A percentile compares a stretch with the other conserved stretches of the same genome.
Conservation (phyloP, 2,113 vertebrate species). For the Syngnathus scovelli region DNA sequence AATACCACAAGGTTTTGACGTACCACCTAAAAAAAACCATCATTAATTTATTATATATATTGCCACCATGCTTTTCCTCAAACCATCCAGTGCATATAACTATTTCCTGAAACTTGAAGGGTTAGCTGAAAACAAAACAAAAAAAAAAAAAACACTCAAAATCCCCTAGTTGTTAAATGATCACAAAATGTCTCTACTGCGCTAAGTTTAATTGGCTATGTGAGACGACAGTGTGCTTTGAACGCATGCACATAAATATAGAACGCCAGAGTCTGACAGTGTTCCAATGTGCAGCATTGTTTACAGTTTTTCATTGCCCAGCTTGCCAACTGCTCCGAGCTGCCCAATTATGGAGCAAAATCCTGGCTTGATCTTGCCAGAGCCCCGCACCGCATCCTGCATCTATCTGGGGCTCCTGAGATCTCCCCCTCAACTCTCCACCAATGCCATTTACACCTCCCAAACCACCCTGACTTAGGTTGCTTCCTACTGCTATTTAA, state of each 20-base stretch:
- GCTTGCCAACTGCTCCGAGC: conserved; percentile 55
- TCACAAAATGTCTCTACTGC: background rate
- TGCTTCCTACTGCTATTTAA: conserved; percentile 47
- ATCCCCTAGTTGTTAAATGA: background rate
- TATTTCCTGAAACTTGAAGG: background rate
- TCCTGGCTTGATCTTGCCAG: conserved; percentile 55
- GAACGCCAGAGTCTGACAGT: conserved; percentile 7
- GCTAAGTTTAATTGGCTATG: background rate
- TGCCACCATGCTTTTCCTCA: background rate
- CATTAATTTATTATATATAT: background rate
- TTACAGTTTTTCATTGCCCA: conserved; percentile 49
- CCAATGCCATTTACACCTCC: conserved; percentile 64
- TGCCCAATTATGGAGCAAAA: conserved; percentile 62
- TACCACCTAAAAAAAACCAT: background rate
- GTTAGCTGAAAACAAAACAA: background rate
- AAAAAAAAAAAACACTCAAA: background rate
- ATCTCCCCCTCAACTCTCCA: conserved; percentile 53
- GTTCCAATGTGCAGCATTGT: conserved; percentile 41
- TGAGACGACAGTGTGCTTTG: background rate
- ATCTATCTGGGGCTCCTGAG: conserved; percentile 58
- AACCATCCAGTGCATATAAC: background rate
- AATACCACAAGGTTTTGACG: background rate
- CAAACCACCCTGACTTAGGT: conserved; percentile 44
- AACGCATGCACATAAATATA: background rate
- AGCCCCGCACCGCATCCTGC: conserved; percentile 52